Base-by-base conservation (phyloP, 2,888 invertebrate species). In the Griposia aprilina region DNA sequence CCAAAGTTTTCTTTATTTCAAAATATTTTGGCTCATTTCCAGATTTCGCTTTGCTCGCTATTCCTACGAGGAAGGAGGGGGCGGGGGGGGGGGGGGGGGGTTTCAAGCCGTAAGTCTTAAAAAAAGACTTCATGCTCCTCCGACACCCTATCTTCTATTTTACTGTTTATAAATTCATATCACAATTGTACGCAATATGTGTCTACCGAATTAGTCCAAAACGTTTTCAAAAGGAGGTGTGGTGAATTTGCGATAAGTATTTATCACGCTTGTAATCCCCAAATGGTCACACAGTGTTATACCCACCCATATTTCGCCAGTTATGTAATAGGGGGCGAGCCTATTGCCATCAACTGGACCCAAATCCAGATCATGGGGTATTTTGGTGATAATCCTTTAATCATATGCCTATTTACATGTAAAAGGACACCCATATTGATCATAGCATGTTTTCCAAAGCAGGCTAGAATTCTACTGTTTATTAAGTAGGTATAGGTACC, bases 401-500 rank as follows among this genome's bases (percentile, higher is more conserved):
- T 36, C 1, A 55, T 3, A 55, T 55, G n/a, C n/a, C 55, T n/a
- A n/a, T 15, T 59, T 15, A 26, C 15, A 15, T 15, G 7, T 41
- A 65, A 30, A n/a, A 55, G 15, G 13, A 17, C 48, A 26, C 17
- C 3, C 6, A 8, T 36, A 23, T 3, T 50, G 4, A 55, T 8
- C 23, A 59, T 41, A 45, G 41, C 10, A 77, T 78, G 59, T 60
- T 79, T 80, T 59, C 4, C 57, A 41, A 72, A 66, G 52, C 57
- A n/a, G n/a, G 4, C 8, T 30, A 41, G 7, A 41, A 66, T 67
- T 80, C 26, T 26, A 65, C 41, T 30, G 48, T 48, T 55, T 57
- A 55, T 15, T 5, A 41, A 5, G 41, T 41, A 41, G n/a, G n/a
- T n/a, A n/a, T n/a, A n/a, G n/a, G n/a, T 41, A 41, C 2, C 69